Conservation (phyloP, 2,113 vertebrate species). For the Actenoides lindsayi region DNA sequence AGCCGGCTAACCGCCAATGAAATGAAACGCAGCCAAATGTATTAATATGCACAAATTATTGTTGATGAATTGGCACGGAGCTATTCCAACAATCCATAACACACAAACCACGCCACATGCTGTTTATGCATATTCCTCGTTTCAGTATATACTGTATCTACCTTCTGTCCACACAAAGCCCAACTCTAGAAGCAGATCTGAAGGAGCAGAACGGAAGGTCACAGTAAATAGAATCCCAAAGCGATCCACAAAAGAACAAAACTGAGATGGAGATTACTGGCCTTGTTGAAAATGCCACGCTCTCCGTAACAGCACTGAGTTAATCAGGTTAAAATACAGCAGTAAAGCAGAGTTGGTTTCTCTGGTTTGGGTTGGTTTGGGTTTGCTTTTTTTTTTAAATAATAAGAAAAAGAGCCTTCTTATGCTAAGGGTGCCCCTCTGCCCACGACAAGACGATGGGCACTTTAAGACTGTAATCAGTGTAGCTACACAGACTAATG, state of each 20-base stretch:
- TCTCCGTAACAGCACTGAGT: not conserved
- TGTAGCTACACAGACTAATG: not conserved
- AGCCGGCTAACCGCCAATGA: not conserved
- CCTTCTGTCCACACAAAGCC: constrained; percentile 46
- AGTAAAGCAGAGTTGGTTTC: not conserved
- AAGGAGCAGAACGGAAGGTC: constrained; percentile 47
- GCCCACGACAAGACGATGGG: not conserved
- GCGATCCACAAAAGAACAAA: constrained; percentile 58
- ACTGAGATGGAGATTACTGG: not conserved
- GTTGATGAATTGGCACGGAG: constrained; percentile 46
- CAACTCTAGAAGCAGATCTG: not conserved
- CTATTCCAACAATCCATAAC: constrained; percentile 44
- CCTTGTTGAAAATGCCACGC: not conserved
- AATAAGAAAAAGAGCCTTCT: not conserved
- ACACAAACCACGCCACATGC: constrained; percentile 46
- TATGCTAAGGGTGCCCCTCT: not conserved
- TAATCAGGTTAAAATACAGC: not conserved
- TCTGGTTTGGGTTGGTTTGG: not conserved
- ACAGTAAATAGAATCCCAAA: constrained; percentile 46
- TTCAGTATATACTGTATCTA: constrained; percentile 34
- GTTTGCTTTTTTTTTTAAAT: not conserved
- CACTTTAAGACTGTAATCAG: not conserved
- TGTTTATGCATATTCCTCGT: constrained; percentile 38
- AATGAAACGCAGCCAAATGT: constrained; percentile 38
- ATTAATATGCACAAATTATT: constrained; percentile 62